Conservation (phyloP, 92 coral and sea anemone genomes). For the Galaxea fascicularis region DNA sequence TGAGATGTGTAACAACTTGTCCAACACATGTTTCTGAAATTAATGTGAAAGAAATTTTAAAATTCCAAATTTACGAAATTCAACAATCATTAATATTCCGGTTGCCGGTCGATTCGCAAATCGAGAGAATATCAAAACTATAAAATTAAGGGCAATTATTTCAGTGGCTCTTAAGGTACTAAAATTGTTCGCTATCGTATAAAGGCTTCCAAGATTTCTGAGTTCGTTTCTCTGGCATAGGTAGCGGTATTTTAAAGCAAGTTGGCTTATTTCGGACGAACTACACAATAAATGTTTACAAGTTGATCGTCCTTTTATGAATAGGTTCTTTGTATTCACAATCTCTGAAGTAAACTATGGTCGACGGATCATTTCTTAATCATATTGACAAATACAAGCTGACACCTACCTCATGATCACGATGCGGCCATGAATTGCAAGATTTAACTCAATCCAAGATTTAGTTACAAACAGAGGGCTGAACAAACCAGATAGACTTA, state of each 20-base stretch:
- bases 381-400: not conserved
- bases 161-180: not conserved
- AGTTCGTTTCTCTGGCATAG: not conserved
- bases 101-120: not conserved
- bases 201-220: too few species aligned
- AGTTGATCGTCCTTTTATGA: slow-evolving; percentile 34
- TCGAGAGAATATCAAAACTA: not conserved
- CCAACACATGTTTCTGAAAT: not conserved
- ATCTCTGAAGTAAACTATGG: not conserved
- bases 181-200: too few species aligned
- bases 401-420: not conserved
- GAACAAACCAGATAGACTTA: not conserved
- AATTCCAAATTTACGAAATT: not conserved
- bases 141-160: not conserved
- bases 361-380: not conserved
- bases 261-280: slow-evolving; percentile 6
- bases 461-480: not conserved
- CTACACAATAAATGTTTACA: slow-evolving; percentile 50
- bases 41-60: not conserved
- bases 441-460: not conserved
- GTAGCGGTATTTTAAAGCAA: not conserved
- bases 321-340: slow-evolving; percentile 42
- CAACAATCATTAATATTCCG: not conserved
- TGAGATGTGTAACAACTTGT: not conserved
- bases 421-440: too few species aligned